phyloP scores from a whole-genome alignment of 2,113 vertebrate genomes.

The Poeciliopsis turrubarensis region DNA sequence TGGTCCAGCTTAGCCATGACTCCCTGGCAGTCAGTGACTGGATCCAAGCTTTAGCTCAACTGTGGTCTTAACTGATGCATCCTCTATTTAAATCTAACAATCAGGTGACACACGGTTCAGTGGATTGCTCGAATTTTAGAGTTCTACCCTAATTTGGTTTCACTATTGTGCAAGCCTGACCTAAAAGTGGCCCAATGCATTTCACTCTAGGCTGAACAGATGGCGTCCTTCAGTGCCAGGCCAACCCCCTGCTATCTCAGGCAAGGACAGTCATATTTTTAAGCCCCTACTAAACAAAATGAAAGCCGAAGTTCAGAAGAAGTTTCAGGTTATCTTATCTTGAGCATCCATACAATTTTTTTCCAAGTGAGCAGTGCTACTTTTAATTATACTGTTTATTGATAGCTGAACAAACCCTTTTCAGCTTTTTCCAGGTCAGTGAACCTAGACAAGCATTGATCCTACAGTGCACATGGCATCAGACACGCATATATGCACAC shows the following conservation, averaged over 20 bases:
- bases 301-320: constrained; percentile 19
- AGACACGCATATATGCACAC: constrained; percentile 38
- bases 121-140: constrained; percentile 58
- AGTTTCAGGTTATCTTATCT: constrained; percentile 44
- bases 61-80: constrained; percentile 19
- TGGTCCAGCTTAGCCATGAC: constrained; percentile 13
- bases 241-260: constrained; percentile 47
- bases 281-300: constrained; percentile 13
- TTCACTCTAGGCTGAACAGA: constrained; percentile 70
- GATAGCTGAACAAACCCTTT: constrained; percentile 68
- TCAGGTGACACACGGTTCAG: constrained; percentile 48
- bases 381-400: constrained; percentile 74
- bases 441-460: constrained; percentile 69
- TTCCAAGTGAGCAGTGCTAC: constrained; percentile 38
- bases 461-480: constrained; percentile 55
- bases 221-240: constrained; percentile 66
- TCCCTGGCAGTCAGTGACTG: constrained; percentile 16
- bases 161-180: constrained; percentile 59
- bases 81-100: constrained; percentile 47
- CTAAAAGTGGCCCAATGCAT: constrained; percentile 62
- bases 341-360: constrained; percentile 38
- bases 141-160: constrained; percentile 68
- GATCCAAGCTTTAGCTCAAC: constrained; percentile 33
- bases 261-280: constrained; percentile 45
- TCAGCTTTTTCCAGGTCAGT: constrained; percentile 77